Percentiles rank a stretch among this genome's conserved stretches.
Conservation (phyloP, 2,797 vertebrate genomes). For the Holocentrus rufus region DNA sequence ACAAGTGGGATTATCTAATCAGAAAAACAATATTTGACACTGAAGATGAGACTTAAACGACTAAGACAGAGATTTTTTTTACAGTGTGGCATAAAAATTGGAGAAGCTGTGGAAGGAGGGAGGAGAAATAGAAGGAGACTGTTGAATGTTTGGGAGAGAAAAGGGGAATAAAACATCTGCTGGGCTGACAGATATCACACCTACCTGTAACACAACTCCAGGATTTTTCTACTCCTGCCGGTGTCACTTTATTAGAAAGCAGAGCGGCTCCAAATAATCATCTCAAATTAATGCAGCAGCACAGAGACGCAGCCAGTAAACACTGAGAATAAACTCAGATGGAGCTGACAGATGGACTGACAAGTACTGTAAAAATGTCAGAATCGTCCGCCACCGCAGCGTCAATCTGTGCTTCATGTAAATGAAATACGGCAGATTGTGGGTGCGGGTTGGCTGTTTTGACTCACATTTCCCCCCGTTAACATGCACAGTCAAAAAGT, state of each 20-base stretch:
- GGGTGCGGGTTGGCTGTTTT: conserved; percentile 55
- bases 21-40: no score
- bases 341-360: conserved; percentile 45
- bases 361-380: conserved; percentile 44
- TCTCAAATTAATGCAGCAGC: conserved; percentile 2
- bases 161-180: no score
- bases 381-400: conserved; percentile 18
- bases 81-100: no score
- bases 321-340: conserved; percentile 24
- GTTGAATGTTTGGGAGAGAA: background rate
- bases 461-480: conserved; percentile 13
- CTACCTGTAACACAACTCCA: background rate
- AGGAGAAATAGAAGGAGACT: no score
- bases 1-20: no score
- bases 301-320: conserved; percentile 19
- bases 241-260: conserved; percentile 16
- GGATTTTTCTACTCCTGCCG: background rate
- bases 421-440: conserved; percentile 36
- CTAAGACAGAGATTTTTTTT: no score
- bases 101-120: no score
- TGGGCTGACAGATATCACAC: background rate
- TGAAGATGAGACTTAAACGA: no score
- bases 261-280: conserved; percentile 18
- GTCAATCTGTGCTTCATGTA: conserved; percentile 31
- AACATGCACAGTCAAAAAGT: conserved; percentile 14